A percentile compares a stretch with the other conserved stretches of the same genome.
Conservation (phyloP, 2,113 vertebrate genomes). For the Sinocyclocheilus grahami region DNA sequence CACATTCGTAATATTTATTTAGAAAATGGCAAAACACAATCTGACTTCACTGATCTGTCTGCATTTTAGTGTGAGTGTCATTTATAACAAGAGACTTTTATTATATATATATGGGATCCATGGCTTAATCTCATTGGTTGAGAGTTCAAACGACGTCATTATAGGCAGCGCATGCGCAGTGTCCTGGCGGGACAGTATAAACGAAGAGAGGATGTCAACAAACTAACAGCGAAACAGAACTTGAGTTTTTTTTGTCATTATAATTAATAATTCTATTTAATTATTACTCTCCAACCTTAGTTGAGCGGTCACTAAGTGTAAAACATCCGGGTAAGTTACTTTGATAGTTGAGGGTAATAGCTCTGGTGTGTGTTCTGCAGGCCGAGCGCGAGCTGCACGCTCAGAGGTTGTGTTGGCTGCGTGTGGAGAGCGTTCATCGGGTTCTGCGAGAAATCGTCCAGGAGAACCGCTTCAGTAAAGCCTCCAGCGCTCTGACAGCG, state of each 20-base stretch:
- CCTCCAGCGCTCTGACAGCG: slow-evolving; percentile 64
- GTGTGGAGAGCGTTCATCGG: slow-evolving; percentile 74
- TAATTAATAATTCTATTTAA: neutral
- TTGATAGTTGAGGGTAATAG: too few relatives aligned
- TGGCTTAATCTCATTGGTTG: neutral
- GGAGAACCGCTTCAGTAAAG: slow-evolving; percentile 75
- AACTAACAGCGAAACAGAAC: neutral
- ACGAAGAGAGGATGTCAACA: neutral
- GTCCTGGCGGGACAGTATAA: slow-evolving; percentile 23
- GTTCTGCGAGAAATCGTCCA: slow-evolving; percentile 81
- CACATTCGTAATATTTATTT: too few relatives aligned
- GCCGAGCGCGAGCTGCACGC: slow-evolving; percentile 75
- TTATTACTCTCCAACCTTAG: neutral
- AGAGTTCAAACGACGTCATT: neutral
- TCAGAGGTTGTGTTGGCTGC: slow-evolving; percentile 77
- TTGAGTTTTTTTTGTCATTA: neutral
- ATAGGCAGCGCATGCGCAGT: neutral
- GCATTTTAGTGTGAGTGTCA: too few relatives aligned
- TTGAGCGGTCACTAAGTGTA: neutral
- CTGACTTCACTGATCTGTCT: too few relatives aligned
- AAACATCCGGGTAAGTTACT: neutral
- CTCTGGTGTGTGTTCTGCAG: slow-evolving; percentile 56
- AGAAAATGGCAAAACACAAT: too few relatives aligned
- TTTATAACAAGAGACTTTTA: too few relatives aligned
- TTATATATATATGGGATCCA: too few relatives aligned